Base-by-base conservation (phyloP, 2,888 invertebrate species). In the Conistra vaccinii region DNA sequence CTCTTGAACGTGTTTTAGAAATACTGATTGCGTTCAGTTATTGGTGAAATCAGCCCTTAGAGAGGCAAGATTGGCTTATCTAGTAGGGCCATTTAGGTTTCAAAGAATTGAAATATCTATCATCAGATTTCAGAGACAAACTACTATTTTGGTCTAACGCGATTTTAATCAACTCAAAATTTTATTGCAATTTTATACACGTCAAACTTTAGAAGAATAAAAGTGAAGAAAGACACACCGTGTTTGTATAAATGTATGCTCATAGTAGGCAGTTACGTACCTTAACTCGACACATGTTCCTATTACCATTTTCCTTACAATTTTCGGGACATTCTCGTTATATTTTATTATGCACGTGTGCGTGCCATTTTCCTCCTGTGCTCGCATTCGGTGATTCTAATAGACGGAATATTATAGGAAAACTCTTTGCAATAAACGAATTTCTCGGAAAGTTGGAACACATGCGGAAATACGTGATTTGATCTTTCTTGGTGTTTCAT, bases 301-400 rank as follows among this genome's bases (percentile, higher is more conserved):
- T 32, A 45, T 72, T 60, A 53, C 42, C 60, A 67, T 68, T 60
- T 66, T 26, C 61, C 53, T 55, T 58, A 12, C 39, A 35, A 68
- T 73, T 67, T 81, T 60, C 55, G 29, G 74, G 29, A 67, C 42
- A 70, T 81, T 67, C 61, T 81, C 69, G 75, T 67, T 63, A 81
- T 74, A 80, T 84, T 84, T 84, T 70, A 84, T 58, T 70, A 32
- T 58, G 57, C 53, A 74, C 69, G 66, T 58, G 57, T 69, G 55
- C 12, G 62, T 32, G 48, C 55, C 32, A 51, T 69, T 84, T 73
- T 39, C 80, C 69, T 48, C 70, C 39, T 53, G 12, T 48, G 12
- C 62, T 60, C 48, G 57, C 39, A 45, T 69, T 65, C 45, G 42
- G 57, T 26, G 60, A 68, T 71, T 51, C 51, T 45, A 51, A 51